Conservation (phyloP, 2,797 vertebrate genomes). For the Rhinichthys osculus region DNA sequence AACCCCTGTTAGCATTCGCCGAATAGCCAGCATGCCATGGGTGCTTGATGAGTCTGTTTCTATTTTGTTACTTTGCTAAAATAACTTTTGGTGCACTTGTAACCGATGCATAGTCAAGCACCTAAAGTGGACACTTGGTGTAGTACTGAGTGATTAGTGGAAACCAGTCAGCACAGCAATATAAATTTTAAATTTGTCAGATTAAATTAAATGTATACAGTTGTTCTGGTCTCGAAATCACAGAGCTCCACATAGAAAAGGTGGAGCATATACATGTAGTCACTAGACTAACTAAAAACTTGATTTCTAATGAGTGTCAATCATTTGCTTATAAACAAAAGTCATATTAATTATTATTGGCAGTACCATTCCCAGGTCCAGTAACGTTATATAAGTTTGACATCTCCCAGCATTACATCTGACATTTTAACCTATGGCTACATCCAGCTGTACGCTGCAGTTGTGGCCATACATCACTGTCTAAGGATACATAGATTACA, state of each 20-base stretch:
- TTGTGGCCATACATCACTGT: constrained; percentile 41
- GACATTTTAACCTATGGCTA: constrained; percentile 56
- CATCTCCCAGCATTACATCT: constrained; percentile 59
- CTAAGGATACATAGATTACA: constrained; percentile 43
- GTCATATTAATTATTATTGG: constrained; percentile 55
- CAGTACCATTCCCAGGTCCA: constrained; percentile 54
- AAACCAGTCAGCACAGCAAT: constrained; percentile 61
- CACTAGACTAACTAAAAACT: not conserved
- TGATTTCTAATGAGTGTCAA: not conserved
- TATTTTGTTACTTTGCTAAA: constrained; percentile 80
- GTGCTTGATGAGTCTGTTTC: constrained; percentile 73
- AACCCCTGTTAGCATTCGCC: constrained; percentile 62
- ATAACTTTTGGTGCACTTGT: constrained; percentile 75
- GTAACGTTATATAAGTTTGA: constrained; percentile 58
- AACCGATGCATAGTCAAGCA: constrained; percentile 66
- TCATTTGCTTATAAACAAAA: not conserved
- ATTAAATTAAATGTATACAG: not conserved
- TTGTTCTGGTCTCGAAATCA: not conserved
- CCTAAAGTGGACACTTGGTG: constrained; percentile 66
- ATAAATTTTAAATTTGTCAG: not conserved
- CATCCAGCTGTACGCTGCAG: constrained; percentile 64
- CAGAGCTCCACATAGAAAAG: not conserved
- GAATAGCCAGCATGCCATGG: constrained; percentile 77
- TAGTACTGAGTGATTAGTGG: constrained; percentile 33
- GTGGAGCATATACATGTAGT: not conserved